Evolutionary conservation across 2,113 vertebrate species (phyloP), one percentile per base, ranked within the genome.

Genomic region (Glareola pratincola): DNA sequence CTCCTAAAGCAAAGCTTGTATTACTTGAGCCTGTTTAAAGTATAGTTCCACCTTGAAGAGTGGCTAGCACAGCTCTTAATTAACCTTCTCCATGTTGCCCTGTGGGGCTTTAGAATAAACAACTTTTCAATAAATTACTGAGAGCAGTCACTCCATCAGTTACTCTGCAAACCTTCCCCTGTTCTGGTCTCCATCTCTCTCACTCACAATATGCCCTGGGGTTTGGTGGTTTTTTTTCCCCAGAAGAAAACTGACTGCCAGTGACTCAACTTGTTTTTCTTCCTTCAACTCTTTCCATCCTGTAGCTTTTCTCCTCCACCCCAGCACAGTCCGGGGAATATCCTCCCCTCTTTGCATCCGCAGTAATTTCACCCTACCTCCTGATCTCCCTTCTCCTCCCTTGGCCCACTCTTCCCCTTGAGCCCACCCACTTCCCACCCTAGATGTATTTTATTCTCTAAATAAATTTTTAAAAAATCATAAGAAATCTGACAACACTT

Each of bases 121-220:
- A 73, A 36, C 12, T 62, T 79, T 4, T 21, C n/a, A 22, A 0
- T 2, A 21, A 41, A 23, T 19, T 59, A 6, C 4, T 9, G 29
- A 67, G 59, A 59, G 30, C 43, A 41, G 37, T 16, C 48, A 8
- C 41, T 6, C 67, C 54, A 45, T 4, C 26, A 13, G 18, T 16
- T 10, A 8, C 12, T 57, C 47, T 21, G 8, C 57, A 60, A 53
- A 45, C 12, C 18, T 34, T 41, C n/a, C 14, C 26, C 13, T 1
- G 0, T 39, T 24, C 45, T 20, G 24, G 5, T 68, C 37, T 69
- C 74, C 39, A 21, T 11, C 50, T 37, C 13, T 39, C 77, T 66
- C 2, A 6, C 0, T 1, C 8, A 41, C 10, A 24, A 37, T 5
- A 10, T 7, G 10, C 23, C 4, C 1, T 14, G 10, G 32, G 29